Evolutionary conservation across 2,797 vertebrate genomes (phyloP).

Genomic region (Hirundo rustica): DNA sequence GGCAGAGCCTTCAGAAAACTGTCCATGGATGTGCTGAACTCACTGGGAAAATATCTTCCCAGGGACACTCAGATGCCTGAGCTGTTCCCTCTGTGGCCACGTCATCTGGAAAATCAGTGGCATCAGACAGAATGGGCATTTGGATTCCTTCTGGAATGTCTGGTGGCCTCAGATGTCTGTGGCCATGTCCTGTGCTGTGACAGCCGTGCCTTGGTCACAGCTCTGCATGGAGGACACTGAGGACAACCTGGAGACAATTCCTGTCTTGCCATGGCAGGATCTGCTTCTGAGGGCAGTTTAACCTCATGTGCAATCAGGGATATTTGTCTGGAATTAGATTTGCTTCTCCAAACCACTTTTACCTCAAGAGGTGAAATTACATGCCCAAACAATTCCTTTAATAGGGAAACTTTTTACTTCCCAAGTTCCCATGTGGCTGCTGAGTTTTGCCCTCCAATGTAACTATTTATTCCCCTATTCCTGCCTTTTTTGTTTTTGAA

Average conservation of each 20-base stretch:
- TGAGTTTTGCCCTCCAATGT: not conserved
- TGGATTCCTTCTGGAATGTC: not conserved
- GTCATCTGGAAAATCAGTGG: not conserved
- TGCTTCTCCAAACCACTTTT: not conserved
- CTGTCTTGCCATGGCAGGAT: not conserved
- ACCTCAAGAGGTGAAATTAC: not conserved
- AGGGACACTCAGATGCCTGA: not conserved
- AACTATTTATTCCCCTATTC: not conserved
- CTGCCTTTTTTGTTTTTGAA: not conserved
- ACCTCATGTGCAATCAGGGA: not conserved
- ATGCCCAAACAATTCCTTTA: not conserved
- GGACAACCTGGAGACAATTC: not conserved
- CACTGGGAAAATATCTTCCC: not conserved
- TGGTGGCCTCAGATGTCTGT: not conserved
- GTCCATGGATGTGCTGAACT: not conserved
- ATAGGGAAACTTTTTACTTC: not conserved
- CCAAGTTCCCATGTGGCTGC: not conserved
- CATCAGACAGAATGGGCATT: not conserved
- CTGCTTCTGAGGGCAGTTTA: not conserved
- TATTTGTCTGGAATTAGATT: not conserved
- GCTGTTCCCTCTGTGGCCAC: not conserved
- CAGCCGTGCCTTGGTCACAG: not conserved
- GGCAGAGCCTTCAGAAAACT: not conserved
- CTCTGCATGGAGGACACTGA: not conserved
- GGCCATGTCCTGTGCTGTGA: not conserved